Percentiles rank a stretch among this genome's conserved stretches.
phyloP scores from a whole-genome alignment of 2,797 vertebrate genomes.

The Parotocinclus haroldoi region DNA sequence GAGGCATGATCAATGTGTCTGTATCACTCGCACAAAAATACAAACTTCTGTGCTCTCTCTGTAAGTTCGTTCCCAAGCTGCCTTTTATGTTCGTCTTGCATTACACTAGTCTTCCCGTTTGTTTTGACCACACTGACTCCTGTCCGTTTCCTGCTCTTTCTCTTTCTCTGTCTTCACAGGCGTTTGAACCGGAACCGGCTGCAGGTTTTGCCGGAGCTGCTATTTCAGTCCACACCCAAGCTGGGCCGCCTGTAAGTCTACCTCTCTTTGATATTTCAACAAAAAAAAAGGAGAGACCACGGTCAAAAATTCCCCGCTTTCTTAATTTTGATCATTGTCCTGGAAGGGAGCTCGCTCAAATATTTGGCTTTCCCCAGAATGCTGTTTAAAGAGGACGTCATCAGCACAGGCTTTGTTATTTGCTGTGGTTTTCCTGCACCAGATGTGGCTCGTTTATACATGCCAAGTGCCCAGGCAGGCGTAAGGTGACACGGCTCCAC shows the following conservation, averaged over 20 bases:
- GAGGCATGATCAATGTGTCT: slow-evolving; percentile 30
- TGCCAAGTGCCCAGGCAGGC: slow-evolving; percentile 54
- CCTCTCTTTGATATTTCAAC: slow-evolving; percentile 43
- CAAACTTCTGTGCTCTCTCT: slow-evolving; percentile 20
- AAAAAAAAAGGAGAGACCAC: slow-evolving; percentile 8
- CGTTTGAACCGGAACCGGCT: slow-evolving; percentile 96
- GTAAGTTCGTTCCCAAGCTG: slow-evolving; percentile 26
- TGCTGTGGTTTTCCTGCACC: slow-evolving; percentile 41
- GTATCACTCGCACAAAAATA: slow-evolving; percentile 23
- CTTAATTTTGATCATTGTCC: slow-evolving; percentile 51
- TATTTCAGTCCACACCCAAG: slow-evolving; percentile 95
- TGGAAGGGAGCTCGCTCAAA: slow-evolving; percentile 45
- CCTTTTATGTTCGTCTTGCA: slow-evolving; percentile 26
- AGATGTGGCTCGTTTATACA: slow-evolving; percentile 53
- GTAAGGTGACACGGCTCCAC: slow-evolving; percentile 59
- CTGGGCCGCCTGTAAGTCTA: slow-evolving; percentile 93
- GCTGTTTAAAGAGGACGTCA: slow-evolving; percentile 43
- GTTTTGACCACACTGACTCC: slow-evolving; percentile 40
- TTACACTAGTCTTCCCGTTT: slow-evolving; percentile 26
- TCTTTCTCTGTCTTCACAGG: slow-evolving; percentile 63
- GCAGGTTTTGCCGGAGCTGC: slow-evolving; percentile 91
- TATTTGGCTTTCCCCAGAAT: slow-evolving; percentile 48
- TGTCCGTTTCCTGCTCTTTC: slow-evolving; percentile 30
- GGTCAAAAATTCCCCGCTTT: slow-evolving; percentile 40
- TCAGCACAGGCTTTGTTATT: slow-evolving; percentile 32